Base-by-base conservation (phyloP, 2,113 vertebrate species). In the Oophaga pumilio region DNA sequence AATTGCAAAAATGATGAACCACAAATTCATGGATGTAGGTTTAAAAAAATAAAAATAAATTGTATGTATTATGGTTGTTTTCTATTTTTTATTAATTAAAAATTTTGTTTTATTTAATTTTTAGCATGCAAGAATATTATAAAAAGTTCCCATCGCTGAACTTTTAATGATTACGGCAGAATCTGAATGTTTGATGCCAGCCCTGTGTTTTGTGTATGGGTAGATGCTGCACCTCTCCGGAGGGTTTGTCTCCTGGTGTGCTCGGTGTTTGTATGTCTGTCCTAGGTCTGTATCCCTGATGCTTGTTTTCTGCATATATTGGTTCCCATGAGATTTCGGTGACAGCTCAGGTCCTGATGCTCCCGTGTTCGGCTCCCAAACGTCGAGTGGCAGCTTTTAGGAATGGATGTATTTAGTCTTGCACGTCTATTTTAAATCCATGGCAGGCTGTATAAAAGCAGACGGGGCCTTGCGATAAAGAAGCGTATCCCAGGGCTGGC, bases 391-490 rank as follows among this genome's bases (percentile, higher is more conserved):
- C 82, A 74, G 66, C 79, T 83, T 66, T 68, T 83, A 69, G 13
- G 43, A 82, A 56, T 33, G 68, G 49, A 24, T 22, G 43, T 76
- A 64, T 52, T 87, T 68, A 74, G 78, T 76, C 80, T 83, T 88
- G 80, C 57, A 83, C 69, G 20, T 88, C 80, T 88, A 76, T 83
- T 88, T 43, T 60, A 66, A 83, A 76, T 83, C 43, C 71, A 77
- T 88, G 86, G 68, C 80, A 88, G 79, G 64, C 33, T n/a, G 49
- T 56, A 43, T 43, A 26, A 62, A 52, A 56, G 53, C 52, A 87
- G 85, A 87, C 77, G 52, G 77, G 66, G 85, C 85, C 74, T 85
- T 57, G 85, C 80, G 62, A 86, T 80, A 53, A 49, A 80, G 52
- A 80, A 69, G 62, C 71, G 64, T 71, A 80, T 71, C 71, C 84